A percentile compares a stretch with the other conserved stretches of the same genome.
phyloP scores from a whole-genome alignment of 2,797 vertebrate species.

The Molossus molossus region DNA sequence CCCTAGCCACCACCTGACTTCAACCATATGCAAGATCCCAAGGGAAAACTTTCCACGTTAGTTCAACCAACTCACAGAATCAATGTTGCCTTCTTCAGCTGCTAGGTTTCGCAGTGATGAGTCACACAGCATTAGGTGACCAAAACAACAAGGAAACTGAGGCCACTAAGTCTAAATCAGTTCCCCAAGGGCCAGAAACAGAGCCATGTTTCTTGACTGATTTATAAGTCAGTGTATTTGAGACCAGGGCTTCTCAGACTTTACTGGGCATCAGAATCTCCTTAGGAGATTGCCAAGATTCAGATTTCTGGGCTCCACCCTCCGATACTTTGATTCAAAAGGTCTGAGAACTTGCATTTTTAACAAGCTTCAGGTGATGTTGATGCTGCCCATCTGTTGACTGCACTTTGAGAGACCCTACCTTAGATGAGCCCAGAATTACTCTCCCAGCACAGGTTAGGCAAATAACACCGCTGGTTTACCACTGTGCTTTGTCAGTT shows the following conservation, averaged over 20 bases:
- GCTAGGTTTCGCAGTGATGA: background rate
- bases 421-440: background rate
- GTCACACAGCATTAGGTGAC: background rate
- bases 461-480: slow-evolving; percentile 16
- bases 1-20: background rate
- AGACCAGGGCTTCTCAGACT: background rate
- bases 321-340: background rate
- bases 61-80: background rate
- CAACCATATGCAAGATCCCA: background rate
- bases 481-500: background rate
- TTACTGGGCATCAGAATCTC: background rate
- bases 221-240: background rate
- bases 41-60: background rate
- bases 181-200: background rate
- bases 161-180: background rate
- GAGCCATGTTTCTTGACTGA: background rate
- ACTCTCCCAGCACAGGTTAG: background rate
- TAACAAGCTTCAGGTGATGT: background rate
- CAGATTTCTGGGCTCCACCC: background rate
- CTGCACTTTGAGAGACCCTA: background rate
- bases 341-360: background rate
- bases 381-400: background rate
- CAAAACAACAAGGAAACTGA: background rate
- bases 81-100: background rate
- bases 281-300: background rate